Percentiles rank a stretch among this genome's conserved stretches.
phyloP scores from a whole-genome alignment of 64 coral and sea anemone species.

The Anthopleura sola region DNA sequence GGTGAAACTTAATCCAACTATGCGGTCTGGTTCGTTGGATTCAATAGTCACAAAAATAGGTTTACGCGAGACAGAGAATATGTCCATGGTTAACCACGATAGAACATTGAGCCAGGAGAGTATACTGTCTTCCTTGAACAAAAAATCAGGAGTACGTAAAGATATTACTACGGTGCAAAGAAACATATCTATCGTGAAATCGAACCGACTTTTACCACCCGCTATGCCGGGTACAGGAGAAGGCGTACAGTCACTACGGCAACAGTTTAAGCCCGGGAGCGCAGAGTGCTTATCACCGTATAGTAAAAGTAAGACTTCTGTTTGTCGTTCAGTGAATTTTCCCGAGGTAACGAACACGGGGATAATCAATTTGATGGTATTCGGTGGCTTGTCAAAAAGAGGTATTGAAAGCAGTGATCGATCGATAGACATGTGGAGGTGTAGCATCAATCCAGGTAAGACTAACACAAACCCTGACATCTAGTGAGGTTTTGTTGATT shows the following conservation, averaged over 20 bases:
- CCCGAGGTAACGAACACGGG: slow-evolving; percentile 23
- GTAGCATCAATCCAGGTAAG: slow-evolving; percentile 83
- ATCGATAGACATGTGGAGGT: slow-evolving; percentile 80
- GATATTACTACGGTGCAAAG: background rate
- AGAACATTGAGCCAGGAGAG: background rate
- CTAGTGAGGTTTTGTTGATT: too few relatives aligned
- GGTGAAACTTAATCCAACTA: background rate
- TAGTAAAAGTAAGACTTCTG: background rate
- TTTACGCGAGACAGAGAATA: slow-evolving; percentile 1
- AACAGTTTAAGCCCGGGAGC: slow-evolving; percentile 17
- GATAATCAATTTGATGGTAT: slow-evolving; percentile 65
- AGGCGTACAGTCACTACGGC: slow-evolving; percentile 36
- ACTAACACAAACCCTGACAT: background rate
- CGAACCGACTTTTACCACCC: background rate
- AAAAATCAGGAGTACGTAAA: background rate
- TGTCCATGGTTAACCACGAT: slow-evolving; percentile 19
- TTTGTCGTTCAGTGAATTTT: background rate
- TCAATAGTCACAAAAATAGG: slow-evolving; percentile 17
- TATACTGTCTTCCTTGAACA: background rate
- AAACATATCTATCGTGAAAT: background rate
- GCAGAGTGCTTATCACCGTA: slow-evolving; percentile 14
- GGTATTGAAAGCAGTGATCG: slow-evolving; percentile 52
- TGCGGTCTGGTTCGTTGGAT: slow-evolving; percentile 24
- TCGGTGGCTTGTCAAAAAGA: slow-evolving; percentile 66
- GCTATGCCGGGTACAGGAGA: background rate